Conservation (phyloP, 2,888 invertebrate species). For the Sminthurides aquaticus region DNA sequence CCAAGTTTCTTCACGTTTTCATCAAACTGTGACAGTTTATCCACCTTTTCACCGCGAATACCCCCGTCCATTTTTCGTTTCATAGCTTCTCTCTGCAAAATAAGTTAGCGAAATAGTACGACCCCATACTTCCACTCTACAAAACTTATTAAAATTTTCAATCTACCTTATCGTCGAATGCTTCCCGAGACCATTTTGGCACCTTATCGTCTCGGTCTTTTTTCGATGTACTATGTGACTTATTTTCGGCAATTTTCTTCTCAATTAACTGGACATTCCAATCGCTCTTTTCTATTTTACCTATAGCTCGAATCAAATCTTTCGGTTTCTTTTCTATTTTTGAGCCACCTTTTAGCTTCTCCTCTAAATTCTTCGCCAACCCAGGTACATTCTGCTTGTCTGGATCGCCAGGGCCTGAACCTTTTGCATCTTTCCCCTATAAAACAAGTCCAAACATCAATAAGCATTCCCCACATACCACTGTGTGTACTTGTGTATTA, state of each 20-base stretch:
- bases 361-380: constrained; percentile 66
- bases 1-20: constrained; percentile 63
- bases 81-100: constrained; percentile 59
- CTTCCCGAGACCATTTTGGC: constrained; percentile 84
- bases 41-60: constrained; percentile 54
- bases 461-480: neutral
- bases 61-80: constrained; percentile 53
- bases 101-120: constrained; percentile 3
- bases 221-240: constrained; percentile 46
- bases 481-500: no score
- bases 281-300: constrained; percentile 78
- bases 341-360: constrained; percentile 60
- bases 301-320: constrained; percentile 74
- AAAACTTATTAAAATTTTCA: constrained; percentile 19
- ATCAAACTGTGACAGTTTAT: constrained; percentile 66
- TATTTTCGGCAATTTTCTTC: constrained; percentile 73
- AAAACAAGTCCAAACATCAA: neutral
- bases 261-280: constrained; percentile 89
- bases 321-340: constrained; percentile 69
- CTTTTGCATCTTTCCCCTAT: constrained; percentile 37
- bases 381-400: constrained; percentile 52
- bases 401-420: constrained; percentile 24
- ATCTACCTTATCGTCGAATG: constrained; percentile 51
- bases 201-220: constrained; percentile 61
- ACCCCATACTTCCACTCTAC: constrained; percentile 30